Percentiles rank a stretch among this genome's conserved stretches.
phyloP scores from a whole-genome alignment of 2,888 invertebrate genomes.

The Scaptomyza flava region DNA sequence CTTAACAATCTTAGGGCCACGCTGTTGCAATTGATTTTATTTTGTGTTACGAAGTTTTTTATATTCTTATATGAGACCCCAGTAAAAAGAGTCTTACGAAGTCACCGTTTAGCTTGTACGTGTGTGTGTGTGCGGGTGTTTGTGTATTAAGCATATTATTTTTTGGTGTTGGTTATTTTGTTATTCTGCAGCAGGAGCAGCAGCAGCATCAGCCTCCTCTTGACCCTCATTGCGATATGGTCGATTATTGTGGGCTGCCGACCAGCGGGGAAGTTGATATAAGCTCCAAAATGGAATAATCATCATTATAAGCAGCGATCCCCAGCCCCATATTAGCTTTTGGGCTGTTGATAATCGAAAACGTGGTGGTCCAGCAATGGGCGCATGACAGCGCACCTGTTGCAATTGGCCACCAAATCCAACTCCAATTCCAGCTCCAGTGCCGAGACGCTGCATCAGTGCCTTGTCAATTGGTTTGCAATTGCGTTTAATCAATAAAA shows the following conservation, averaged over 20 bases:
- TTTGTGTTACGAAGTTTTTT: no score
- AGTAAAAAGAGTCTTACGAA: conserved; percentile 56
- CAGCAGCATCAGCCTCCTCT: conserved; percentile 2
- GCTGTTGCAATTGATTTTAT: conserved; percentile 2
- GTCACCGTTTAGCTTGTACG: conserved; percentile 61
- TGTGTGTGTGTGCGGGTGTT: background rate
- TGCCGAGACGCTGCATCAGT: background rate
- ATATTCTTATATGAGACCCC: conserved; percentile 26
- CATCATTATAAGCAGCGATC: conserved; percentile 61
- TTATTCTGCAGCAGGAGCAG: background rate
- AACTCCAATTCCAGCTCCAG: background rate
- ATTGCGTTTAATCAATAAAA: conserved; percentile 20
- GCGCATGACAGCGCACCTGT: conserved; percentile 46
- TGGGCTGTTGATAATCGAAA: conserved; percentile 48
- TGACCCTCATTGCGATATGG: conserved; percentile 23
- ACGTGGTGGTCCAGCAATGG: conserved; percentile 72
- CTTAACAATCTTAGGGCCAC: background rate
- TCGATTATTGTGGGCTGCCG: conserved; percentile 55
- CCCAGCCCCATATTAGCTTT: conserved; percentile 52
- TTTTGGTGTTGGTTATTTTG: background rate
- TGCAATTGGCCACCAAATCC: conserved; percentile 23
- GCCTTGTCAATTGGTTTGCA: background rate
- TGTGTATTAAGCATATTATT: conserved; percentile 29
- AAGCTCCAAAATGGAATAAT: conserved; percentile 66
- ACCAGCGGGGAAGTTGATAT: conserved; percentile 59